These are phyloP conservation scores for Pteronura brasiliensis DNA, from an alignment of 2,113 vertebrate genomes.

Conservation along the genomic window DNA sequence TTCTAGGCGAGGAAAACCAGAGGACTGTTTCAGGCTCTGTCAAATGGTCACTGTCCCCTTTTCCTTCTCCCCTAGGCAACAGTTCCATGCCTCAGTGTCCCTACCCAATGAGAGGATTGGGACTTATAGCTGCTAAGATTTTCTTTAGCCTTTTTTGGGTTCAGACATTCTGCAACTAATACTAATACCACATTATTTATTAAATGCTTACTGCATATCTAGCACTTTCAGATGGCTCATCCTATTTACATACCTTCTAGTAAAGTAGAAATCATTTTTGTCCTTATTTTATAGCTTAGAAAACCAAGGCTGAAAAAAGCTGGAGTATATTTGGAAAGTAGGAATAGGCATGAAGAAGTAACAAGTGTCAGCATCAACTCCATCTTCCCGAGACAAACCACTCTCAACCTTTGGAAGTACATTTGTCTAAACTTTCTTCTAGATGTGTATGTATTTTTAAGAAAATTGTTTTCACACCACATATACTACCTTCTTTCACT, in stretches of 20 bases:
- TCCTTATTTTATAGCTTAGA: not conserved
- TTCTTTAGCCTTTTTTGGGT: not conserved
- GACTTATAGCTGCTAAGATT: not conserved
- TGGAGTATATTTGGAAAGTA: not conserved
- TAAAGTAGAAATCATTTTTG: not conserved
- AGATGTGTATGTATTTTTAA: not conserved
- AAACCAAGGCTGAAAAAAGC: not conserved
- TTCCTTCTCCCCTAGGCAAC: not conserved
- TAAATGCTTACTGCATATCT: not conserved
- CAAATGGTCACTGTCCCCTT: not conserved
- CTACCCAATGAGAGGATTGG: not conserved
- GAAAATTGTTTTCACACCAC: not conserved
- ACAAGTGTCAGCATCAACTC: not conserved
- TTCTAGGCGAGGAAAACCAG: not conserved
- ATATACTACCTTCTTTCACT: not conserved
- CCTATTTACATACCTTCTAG: not conserved
- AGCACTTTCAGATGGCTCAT: not conserved
- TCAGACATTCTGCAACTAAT: not conserved
- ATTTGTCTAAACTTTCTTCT: not conserved
- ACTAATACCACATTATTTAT: not conserved
- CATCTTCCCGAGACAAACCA: not conserved
- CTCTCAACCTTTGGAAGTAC: not conserved
- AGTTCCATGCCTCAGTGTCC: not conserved
- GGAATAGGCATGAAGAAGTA: not conserved
- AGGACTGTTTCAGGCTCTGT: not conserved